These are phyloP conservation scores for Oriolus oriolus DNA, from an alignment of 2,113 vertebrate species.

Conservation along the genomic window DNA sequence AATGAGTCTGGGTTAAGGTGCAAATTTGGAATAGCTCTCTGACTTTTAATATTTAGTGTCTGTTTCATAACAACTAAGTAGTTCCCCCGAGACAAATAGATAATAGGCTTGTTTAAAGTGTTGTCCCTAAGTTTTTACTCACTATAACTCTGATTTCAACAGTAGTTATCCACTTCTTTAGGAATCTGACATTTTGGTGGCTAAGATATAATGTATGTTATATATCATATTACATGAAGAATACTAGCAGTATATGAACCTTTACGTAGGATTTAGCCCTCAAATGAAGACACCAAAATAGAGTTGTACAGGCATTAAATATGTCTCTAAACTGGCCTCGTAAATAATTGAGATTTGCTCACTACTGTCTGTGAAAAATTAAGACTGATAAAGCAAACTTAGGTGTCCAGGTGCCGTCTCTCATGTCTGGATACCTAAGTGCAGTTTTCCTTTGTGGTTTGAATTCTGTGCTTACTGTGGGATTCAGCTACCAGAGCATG, in stretches of 20 bases:
- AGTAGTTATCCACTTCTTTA: not conserved
- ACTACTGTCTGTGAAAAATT: not conserved
- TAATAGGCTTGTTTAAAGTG: not conserved
- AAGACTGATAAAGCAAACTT: not conserved
- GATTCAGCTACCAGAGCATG: not conserved
- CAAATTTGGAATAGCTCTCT: not conserved
- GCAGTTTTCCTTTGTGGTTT: not conserved
- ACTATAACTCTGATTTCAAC: not conserved
- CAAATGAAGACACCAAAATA: not conserved
- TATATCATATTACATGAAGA: not conserved
- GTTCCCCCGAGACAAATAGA: not conserved
- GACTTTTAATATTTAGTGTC: not conserved
- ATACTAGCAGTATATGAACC: not conserved
- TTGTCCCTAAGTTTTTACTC: not conserved
- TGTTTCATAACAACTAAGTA: not conserved
- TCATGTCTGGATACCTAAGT: not conserved
- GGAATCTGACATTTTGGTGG: not conserved
- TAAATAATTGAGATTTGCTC: not conserved
- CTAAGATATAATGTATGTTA: not conserved
- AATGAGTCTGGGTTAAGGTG: not conserved
- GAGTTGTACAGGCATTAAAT: not conserved
- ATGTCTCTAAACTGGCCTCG: not conserved
- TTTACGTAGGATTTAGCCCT: not conserved
- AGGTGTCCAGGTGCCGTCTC: not conserved
- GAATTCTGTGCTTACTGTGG: not conserved